Base-by-base conservation (phyloP, 2,888 invertebrate species). In the Dynastes tityus region DNA sequence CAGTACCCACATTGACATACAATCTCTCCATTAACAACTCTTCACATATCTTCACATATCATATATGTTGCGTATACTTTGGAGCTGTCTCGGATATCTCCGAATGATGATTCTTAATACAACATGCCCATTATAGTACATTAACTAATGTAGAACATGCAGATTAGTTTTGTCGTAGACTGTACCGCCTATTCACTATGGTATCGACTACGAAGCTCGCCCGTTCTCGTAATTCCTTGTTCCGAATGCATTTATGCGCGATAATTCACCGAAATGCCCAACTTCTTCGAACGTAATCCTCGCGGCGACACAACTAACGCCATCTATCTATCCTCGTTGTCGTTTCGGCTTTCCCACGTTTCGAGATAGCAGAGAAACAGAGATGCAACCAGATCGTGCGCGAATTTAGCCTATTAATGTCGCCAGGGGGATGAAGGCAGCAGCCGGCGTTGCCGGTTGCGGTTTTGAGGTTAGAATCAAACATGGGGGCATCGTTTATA, bases 381-480 rank as follows among this genome's bases (percentile, higher is more conserved):
- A 51, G 22, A 49, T 51, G 29, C 45, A 74, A 49, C 45, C 45
- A 63, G 40, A 74, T 49, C 61, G 16, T 13, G n/a, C 61, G 61
- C 61, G 73, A 74, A 74, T 74, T 63, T 74, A 45, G 61, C 61
- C 61, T 61, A 61, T 61, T 74, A 74, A 74, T 74, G 51, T 53
- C 68, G 51, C 61, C 76, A 40, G 4, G 16, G 55, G n/a, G 16
- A 58, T 63, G 53, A 32, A 32, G 22, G 63, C 74, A 70, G 58
- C 77, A 77, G 65, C 75, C 61, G 49, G 29, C 51, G 49, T 22
- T 68, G 68, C 68, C 40, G 40, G 51, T 51, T 68, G 74, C 64
- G 79, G 79, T 80, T 74, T 71, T 82, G 81, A 65, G 82, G 81
- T 76, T 53, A 77, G 79, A 78, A 79, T 81, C 79, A 55, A 80